Base-by-base conservation (phyloP, 2,888 invertebrate genomes). In the Andrena minutula region DNA sequence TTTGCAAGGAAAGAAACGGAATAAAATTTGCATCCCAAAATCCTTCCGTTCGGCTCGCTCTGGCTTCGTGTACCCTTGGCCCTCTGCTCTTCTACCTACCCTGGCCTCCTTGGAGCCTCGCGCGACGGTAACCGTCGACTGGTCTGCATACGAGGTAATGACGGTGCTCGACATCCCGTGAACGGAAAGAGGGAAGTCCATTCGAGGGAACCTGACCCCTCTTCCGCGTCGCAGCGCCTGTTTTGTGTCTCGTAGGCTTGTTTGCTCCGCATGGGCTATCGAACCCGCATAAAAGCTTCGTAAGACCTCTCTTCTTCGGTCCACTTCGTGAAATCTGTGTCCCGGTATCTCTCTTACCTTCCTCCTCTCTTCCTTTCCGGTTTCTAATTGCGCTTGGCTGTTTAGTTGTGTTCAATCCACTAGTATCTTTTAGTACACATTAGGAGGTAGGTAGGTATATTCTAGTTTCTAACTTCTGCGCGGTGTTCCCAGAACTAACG, bases 21-120 rank as follows among this genome's bases (percentile, higher is more conserved):
- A 91, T 90, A 89, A 91, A 89, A 92, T 92, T 92, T 92, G 90
- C 92, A 92, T 91, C 85, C 84, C 77, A 89, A 91, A 91, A 91
- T 90, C 85, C 85, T 66, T 70, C 56, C 68, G 56, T 70, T 70
- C n/a, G 58, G 23, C 58, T 26, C 58, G 49, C 26, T 23, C 4
- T 35, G 53, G 35, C 53, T 58, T 69, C 32, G 79, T 32, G 71
- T 79, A 65, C 68, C 63, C 72, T 23, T 68, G 23, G 66, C 35
- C 23, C 56, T 60, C 63, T 72, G 63, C 66, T 16, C 28, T 35
- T 78, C 79, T 23, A 60, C 71, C 78, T 20, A n/a, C 20, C 41
- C 2, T 35, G 3, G 12, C 35, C 20, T 64, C 23, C 20, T n/a
- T 6, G 28, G 41, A 20, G 51, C 20, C 26, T 26, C 28, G 28